Evolutionary conservation across 2,797 vertebrate genomes (phyloP), one percentile per base, ranked within the genome.

Genomic region (Myotis pilosus): DNA sequence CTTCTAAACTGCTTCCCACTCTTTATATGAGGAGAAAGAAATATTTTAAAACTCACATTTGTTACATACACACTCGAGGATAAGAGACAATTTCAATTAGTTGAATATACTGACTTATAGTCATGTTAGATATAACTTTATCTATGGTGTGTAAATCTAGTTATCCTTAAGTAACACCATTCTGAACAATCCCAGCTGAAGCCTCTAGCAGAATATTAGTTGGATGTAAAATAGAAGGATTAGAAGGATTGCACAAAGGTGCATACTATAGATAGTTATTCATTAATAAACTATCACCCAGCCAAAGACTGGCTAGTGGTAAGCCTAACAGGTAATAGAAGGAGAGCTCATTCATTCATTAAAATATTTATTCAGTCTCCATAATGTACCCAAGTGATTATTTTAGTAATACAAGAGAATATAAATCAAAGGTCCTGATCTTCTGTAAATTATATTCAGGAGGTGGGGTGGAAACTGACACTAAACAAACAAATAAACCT

Each of bases 341-440:
- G 10, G 12, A 72, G n/a, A 72, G 15, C 55, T 95, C 33, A 85
- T 85, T 74, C 87, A 38, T 60, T 94, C 23, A 57, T 25, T 28
- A 28, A 94, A 92, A 74, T 82, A 95, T 79, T 90, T 89, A 87
- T 93, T 90, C 62, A 68, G 66, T 80, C 66, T 41, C 60, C 13
- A 25, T 22, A 66, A 19, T 55, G 22, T 86, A 38, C 8, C 6
- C 51, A 83, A 62, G 41, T 57, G 33, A 88, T 69, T 88, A 20
- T 80, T 96, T 94, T 33, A 92, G 16, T 80, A 62, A 95, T 57
- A 84, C n/a, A 94, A 91, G 28, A 94, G n/a, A 44, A 68, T 66
- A 71, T 72, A 75, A 33, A 94, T 71, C 25, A 91, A 95, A 94
- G 69, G 41, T 81, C 36, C 57, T 68, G 49, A 44, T 84, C 30